These are phyloP conservation scores for Lasioglossum albipes DNA, from an alignment of 1,140 invertebrate genomes.

Conservation along the genomic window DNA sequence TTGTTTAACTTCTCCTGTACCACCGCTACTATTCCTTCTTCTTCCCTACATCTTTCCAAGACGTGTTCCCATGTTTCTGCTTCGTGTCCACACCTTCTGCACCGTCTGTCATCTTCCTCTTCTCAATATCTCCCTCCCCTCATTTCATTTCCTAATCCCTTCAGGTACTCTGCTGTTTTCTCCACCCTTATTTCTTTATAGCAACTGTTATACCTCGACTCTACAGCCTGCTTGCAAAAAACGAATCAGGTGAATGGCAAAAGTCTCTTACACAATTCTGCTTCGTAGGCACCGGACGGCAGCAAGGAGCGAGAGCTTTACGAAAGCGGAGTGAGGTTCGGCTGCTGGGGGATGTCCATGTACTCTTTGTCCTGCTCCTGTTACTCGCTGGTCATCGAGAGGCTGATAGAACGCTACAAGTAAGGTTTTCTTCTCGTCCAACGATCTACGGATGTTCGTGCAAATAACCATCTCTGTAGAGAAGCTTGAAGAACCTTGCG, in stretches of 20 bases:
- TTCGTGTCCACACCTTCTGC: no score
- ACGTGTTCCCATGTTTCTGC: no score
- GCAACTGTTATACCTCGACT: neutral
- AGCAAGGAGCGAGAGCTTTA: conserved; percentile 85
- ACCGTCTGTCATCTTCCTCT: neutral
- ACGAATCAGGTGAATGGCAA: no score
- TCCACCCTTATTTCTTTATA: neutral
- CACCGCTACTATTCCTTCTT: no score
- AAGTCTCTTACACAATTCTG: neutral
- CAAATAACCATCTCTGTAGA: no score
- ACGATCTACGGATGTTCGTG: neutral
- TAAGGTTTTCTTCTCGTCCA: neutral
- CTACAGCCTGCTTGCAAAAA: no score
- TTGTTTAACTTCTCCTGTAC: no score
- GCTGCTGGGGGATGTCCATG: conserved; percentile 97
- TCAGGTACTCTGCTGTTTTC: neutral
- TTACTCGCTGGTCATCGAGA: conserved; percentile 95
- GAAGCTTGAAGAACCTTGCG: no score
- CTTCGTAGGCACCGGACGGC: conserved; percentile 84
- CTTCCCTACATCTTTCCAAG: no score
- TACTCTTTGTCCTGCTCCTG: conserved; percentile 96
- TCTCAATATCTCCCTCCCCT: neutral
- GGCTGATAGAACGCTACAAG: conserved; percentile 88
- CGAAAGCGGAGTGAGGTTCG: conserved; percentile 95
- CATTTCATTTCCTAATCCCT: neutral